These are phyloP conservation scores for Formica exsecta DNA, from an alignment of 1,140 invertebrate genomes.

Conservation along the genomic window DNA sequence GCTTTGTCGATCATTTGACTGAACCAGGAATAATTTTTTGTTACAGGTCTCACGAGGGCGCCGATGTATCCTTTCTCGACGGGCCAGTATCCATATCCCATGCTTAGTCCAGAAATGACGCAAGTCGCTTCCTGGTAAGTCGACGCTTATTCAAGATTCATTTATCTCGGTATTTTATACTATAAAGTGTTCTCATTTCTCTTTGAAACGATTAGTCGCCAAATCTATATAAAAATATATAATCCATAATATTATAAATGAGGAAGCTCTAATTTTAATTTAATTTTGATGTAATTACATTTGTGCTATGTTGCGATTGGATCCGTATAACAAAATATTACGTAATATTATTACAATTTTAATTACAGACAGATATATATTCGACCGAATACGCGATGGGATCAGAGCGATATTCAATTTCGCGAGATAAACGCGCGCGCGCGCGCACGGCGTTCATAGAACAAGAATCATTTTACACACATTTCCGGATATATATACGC, in stretches of 20 bases:
- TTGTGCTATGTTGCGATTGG: slow-evolving; percentile 14
- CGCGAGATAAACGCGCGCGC: slow-evolving; percentile 35
- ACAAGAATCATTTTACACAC: slow-evolving; percentile 50
- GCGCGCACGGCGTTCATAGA: neutral
- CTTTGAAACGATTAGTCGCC: neutral
- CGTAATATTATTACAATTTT: slow-evolving; percentile 54
- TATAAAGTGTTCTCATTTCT: neutral
- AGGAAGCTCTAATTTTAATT: slow-evolving; percentile 7
- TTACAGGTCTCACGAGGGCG: slow-evolving; percentile 94
- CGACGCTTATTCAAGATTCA: neutral
- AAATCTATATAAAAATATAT: neutral
- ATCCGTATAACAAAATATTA: slow-evolving; percentile 23
- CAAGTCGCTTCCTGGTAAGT: slow-evolving; percentile 97
- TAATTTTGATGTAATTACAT: slow-evolving; percentile 11
- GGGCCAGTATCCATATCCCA: slow-evolving; percentile 96
- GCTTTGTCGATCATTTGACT: neutral
- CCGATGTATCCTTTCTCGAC: slow-evolving; percentile 96
- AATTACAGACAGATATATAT: slow-evolving; percentile 24
- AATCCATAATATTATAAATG: neutral
- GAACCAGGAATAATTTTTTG: slow-evolving; percentile 61
- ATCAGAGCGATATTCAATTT: slow-evolving; percentile 49
- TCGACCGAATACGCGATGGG: neutral
- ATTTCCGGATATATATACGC: neutral
- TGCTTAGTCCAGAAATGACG: slow-evolving; percentile 97
- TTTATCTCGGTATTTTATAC: neutral